Percentiles rank a stretch among this genome's conserved stretches.
These are phyloP conservation scores for Noctua pronuba DNA, from an alignment of 2,888 invertebrate genomes.

Conservation along the genomic window DNA sequence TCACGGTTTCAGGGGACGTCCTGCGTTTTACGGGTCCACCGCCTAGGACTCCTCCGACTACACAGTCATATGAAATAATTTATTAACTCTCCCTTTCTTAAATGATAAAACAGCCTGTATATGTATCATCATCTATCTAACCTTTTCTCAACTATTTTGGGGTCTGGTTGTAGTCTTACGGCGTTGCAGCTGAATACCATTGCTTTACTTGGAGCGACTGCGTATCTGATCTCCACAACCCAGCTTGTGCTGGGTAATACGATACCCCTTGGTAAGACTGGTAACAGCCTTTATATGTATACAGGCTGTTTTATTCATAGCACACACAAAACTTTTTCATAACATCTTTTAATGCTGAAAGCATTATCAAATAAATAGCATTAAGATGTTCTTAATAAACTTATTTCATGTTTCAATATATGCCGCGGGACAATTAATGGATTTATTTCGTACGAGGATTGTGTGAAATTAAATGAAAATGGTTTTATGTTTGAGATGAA, in stretches of 20 bases:
- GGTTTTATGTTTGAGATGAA: conserved; percentile 59
- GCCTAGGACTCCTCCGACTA: background rate
- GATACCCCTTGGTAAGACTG: background rate
- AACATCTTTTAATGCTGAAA: conserved; percentile 24
- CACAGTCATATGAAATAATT: background rate
- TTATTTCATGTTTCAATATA: conserved; percentile 84
- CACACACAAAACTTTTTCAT: background rate
- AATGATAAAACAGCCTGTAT: background rate
- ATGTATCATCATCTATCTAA: background rate
- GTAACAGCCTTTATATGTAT: background rate
- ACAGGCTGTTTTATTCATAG: background rate
- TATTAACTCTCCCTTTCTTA: background rate
- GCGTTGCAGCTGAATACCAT: background rate
- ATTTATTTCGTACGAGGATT: conserved; percentile 76
- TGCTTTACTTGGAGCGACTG: background rate
- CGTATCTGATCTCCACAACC: background rate
- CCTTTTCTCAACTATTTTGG: background rate
- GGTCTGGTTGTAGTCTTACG: background rate
- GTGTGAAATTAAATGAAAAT: conserved; percentile 74
- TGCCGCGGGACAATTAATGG: conserved; percentile 76
- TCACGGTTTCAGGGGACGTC: background rate
- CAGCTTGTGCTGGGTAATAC: background rate
- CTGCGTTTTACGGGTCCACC: background rate
- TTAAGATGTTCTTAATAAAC: conserved; percentile 78
- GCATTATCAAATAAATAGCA: conserved; percentile 82